Evolutionary conservation across 2,797 vertebrate genomes (phyloP).

Genomic region (Lepidocolaptes lacrymiger): DNA sequence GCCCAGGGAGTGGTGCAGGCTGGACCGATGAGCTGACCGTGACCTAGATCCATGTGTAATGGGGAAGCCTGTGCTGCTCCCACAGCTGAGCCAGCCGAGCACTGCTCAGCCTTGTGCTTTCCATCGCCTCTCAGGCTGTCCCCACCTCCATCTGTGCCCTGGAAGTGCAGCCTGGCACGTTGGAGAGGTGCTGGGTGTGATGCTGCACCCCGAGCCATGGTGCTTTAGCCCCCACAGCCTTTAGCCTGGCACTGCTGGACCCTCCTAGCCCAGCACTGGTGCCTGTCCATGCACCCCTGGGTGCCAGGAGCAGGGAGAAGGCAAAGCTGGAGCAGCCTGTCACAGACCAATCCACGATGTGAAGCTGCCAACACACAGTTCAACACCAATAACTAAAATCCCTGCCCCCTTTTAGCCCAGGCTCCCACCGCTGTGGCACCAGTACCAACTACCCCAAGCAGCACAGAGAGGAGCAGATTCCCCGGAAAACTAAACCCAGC

Average conservation of each 20-base stretch:
- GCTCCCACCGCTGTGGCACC: rapidly evolving
- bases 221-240: not conserved
- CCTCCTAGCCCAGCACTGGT: not conserved
- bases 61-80: not conserved
- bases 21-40: not conserved
- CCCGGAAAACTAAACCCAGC: rapidly evolving
- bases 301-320: not conserved
- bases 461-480: not conserved
- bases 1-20: not conserved
- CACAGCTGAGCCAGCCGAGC: not conserved
- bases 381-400: not conserved
- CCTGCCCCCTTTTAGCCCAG: not conserved
- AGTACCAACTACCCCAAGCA: rapidly evolving
- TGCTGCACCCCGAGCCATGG: not conserved
- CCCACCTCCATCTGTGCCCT: not conserved
- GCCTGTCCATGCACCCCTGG: not conserved
- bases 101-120: not conserved
- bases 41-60: conserved; percentile 9
- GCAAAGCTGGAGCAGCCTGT: not conserved
- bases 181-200: not conserved
- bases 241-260: not conserved
- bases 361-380: not conserved
- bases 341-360: rapidly evolving
- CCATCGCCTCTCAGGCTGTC: rapidly evolving
- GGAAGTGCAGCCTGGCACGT: rapidly evolving